phyloP scores from a whole-genome alignment of 2,797 vertebrate genomes.

The Malurus splendens region DNA sequence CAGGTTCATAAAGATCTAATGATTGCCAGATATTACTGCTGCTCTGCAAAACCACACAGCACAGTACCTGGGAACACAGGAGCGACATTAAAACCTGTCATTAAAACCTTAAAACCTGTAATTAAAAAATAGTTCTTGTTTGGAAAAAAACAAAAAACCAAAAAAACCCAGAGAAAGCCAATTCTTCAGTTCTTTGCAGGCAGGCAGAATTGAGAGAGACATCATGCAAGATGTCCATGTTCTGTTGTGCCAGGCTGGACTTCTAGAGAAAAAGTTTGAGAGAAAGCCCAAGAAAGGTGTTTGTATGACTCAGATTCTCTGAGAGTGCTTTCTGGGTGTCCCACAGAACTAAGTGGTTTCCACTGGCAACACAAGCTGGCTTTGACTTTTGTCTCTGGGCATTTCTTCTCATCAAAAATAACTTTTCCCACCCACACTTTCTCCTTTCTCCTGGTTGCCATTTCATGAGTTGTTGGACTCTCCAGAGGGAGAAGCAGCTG shows the following conservation, averaged over 20 bases:
- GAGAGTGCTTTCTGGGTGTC: neutral
- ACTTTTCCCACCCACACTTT: neutral
- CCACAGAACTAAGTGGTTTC: neutral
- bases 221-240: neutral
- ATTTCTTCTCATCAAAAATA: neutral
- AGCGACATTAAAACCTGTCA: neutral
- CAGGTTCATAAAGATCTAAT: slow-evolving; percentile 40
- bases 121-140: neutral
- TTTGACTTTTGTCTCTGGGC: neutral
- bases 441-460: neutral
- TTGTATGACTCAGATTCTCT: neutral
- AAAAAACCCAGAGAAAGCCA: neutral
- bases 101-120: neutral
- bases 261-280: neutral
- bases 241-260: neutral
- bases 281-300: neutral
- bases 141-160: neutral
- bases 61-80: neutral
- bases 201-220: neutral
- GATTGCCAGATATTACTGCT: neutral
- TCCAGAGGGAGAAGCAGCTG: neutral
- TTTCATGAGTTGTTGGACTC: neutral
- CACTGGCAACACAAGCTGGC: neutral
- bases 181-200: neutral
- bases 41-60: neutral